Evolutionary conservation across 1,140 invertebrate species (phyloP).

Genomic region (Drosophila hydei): DNA sequence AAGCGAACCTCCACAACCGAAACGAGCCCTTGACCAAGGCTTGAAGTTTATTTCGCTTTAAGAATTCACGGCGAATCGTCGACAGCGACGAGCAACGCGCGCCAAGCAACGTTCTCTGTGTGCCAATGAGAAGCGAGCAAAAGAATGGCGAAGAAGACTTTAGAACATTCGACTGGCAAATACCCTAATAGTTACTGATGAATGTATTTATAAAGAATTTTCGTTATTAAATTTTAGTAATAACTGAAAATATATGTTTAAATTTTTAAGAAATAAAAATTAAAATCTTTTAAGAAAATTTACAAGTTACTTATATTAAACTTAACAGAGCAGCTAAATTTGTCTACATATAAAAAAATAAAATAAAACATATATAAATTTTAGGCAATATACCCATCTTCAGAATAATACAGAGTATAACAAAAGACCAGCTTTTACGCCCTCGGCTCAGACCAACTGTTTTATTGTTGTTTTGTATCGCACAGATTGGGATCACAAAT

Average conservation of each 20-base stretch:
- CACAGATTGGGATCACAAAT: constrained; percentile 38
- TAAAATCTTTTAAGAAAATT: too few relatives aligned
- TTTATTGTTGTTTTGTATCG: constrained; percentile 32
- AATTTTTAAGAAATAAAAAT: too few relatives aligned
- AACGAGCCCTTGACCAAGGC: constrained; percentile 58
- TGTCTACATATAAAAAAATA: too few relatives aligned
- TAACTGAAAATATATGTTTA: too few relatives aligned
- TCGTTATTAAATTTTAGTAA: too few relatives aligned
- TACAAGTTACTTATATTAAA: too few relatives aligned
- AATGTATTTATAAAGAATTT: not conserved
- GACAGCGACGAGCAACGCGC: constrained; percentile 44
- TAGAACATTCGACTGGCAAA: constrained; percentile 2
- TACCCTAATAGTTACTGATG: constrained; percentile 9
- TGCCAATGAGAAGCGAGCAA: constrained; percentile 36
- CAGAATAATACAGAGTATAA: not conserved
- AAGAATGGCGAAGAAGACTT: constrained; percentile 10
- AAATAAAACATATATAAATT: too few relatives aligned
- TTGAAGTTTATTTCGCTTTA: constrained; percentile 23
- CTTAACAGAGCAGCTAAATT: too few relatives aligned
- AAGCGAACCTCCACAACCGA: not conserved
- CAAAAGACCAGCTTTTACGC: not conserved
- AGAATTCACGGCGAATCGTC: constrained; percentile 46
- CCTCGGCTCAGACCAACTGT: not conserved
- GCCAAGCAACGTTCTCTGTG: constrained; percentile 54
- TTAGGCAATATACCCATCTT: not conserved